phyloP scores from a whole-genome alignment of 2,888 invertebrate species.

The Pseudoips prasinana region DNA sequence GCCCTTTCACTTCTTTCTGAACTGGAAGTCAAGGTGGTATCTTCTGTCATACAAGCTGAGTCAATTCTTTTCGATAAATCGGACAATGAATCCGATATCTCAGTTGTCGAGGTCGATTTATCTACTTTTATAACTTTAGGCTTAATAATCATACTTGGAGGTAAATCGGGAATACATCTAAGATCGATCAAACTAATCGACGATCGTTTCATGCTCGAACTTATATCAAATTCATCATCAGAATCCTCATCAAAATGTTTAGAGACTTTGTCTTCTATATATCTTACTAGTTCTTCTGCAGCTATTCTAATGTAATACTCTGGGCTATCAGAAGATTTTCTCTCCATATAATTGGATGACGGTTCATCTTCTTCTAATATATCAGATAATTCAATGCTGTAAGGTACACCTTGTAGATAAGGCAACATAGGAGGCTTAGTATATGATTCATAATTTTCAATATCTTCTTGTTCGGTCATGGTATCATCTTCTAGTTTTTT shows the following conservation, averaged over 20 bases:
- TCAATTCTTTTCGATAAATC: slow-evolving; percentile 61
- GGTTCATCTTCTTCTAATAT: slow-evolving; percentile 74
- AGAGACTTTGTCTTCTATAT: slow-evolving; percentile 61
- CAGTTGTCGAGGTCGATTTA: slow-evolving; percentile 71
- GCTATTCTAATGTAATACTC: slow-evolving; percentile 43
- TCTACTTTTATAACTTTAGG: slow-evolving; percentile 65
- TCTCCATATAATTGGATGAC: slow-evolving; percentile 51
- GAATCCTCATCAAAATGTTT: slow-evolving; percentile 52
- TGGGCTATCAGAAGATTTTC: slow-evolving; percentile 49
- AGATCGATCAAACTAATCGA: slow-evolving; percentile 72
- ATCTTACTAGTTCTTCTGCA: slow-evolving; percentile 59
- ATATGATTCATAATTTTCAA: slow-evolving; percentile 66
- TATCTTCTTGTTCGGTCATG: slow-evolving; percentile 70
- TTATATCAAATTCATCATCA: slow-evolving; percentile 63
- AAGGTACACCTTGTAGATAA: slow-evolving; percentile 55
- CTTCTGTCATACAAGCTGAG: slow-evolving; percentile 69
- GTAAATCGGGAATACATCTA: slow-evolving; percentile 69
- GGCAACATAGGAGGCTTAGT: slow-evolving; percentile 64
- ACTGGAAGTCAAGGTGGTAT: slow-evolving; percentile 53
- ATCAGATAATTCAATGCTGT: slow-evolving; percentile 70
- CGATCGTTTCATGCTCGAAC: slow-evolving; percentile 50
- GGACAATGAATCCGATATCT: slow-evolving; percentile 64
- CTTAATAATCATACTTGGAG: slow-evolving; percentile 67
- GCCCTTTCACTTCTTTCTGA: slow-evolving; percentile 64
- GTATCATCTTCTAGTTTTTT: slow-evolving; percentile 55